These are phyloP conservation scores for Campylorhamphus procurvoides DNA, from an alignment of 2,113 vertebrate species.

Conservation along the genomic window DNA sequence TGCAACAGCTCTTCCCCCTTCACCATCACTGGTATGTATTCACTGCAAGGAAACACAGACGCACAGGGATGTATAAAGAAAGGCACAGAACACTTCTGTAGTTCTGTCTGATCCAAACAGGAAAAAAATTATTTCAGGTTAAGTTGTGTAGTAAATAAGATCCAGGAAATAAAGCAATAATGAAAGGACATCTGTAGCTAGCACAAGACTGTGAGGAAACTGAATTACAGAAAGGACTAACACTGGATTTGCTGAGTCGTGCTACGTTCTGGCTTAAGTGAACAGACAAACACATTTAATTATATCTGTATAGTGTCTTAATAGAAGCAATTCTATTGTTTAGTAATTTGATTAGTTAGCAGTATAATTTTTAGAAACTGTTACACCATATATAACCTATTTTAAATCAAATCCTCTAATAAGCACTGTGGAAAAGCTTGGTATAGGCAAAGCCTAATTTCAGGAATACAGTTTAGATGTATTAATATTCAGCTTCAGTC, in stretches of 20 bases:
- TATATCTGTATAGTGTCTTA: background rate
- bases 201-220: background rate
- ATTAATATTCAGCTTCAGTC: background rate
- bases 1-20: background rate
- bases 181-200: background rate
- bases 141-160: background rate
- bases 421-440: background rate
- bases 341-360: background rate
- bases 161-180: background rate
- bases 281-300: background rate
- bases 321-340: background rate
- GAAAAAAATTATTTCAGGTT: background rate
- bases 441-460: background rate
- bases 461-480: background rate
- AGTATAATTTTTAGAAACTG: background rate
- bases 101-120: background rate
- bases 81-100: background rate
- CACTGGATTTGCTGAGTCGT: background rate
- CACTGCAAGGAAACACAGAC: background rate
- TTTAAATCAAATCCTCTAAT: background rate
- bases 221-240: background rate
- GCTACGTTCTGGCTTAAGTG: background rate
- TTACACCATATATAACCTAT: background rate
- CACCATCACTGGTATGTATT: background rate
- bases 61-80: background rate